A percentile compares a stretch with the other conserved stretches of the same genome.
phyloP scores from a whole-genome alignment of 2,113 vertebrate species.

The Probosciger aterrimus region DNA sequence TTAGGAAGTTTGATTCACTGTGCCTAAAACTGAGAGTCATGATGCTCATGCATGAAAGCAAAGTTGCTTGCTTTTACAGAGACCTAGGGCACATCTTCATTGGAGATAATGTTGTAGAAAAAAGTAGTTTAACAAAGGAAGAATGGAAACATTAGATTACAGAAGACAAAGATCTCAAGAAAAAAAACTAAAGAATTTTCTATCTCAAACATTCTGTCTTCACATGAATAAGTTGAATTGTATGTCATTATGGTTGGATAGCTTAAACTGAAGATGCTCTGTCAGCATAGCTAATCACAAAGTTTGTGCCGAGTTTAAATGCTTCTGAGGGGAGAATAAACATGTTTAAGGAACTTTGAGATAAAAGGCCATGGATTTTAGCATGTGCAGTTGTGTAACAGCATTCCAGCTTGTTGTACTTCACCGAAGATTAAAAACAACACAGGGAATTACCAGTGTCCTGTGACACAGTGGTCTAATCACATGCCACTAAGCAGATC shows the following conservation, averaged over 20 bases:
- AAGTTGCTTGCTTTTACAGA: background rate
- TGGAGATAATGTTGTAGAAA: background rate
- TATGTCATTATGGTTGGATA: background rate
- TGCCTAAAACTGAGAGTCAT: background rate
- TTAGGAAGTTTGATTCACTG: background rate
- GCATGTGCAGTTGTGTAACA: background rate
- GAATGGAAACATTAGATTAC: background rate
- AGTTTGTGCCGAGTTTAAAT: background rate
- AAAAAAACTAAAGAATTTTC: too few relatives aligned
- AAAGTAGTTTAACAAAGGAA: background rate
- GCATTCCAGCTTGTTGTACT: background rate
- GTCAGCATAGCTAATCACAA: background rate
- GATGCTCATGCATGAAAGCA: background rate
- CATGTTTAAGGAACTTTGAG: background rate
- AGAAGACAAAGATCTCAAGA: too few relatives aligned
- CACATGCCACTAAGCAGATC: background rate
- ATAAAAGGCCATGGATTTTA: background rate
- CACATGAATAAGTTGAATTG: background rate
- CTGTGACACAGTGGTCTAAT: background rate
- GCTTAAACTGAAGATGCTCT: background rate
- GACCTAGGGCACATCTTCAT: background rate
- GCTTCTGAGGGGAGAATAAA: background rate
- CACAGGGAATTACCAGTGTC: background rate
- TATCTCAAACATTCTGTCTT: background rate
- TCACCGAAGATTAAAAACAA: background rate